Percentiles rank a stretch among this genome's conserved stretches.
Conservation (phyloP, 2,888 invertebrate genomes). For the Brachyopa scutellaris region DNA sequence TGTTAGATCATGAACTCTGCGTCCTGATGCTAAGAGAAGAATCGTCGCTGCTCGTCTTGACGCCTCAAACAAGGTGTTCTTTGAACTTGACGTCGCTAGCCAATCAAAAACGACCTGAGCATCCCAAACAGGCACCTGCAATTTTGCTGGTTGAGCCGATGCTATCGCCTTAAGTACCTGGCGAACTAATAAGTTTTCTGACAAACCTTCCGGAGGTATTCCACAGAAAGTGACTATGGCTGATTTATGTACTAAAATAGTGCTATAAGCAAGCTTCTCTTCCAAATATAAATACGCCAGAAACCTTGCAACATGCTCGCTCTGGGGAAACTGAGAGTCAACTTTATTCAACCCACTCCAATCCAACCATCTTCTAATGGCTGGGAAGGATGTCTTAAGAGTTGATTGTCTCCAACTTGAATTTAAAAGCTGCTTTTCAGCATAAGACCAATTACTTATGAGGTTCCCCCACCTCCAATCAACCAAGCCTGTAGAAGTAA, state of each 20-base stretch:
- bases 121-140: slow-evolving; percentile 28
- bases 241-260: slow-evolving; percentile 32
- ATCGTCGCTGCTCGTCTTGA: slow-evolving; percentile 8
- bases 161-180: slow-evolving; percentile 21
- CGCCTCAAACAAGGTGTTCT: slow-evolving; percentile 17
- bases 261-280: slow-evolving; percentile 23
- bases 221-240: slow-evolving; percentile 23
- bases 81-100: slow-evolving; percentile 4
- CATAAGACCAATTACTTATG: slow-evolving; percentile 14
- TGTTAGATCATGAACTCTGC: slow-evolving; percentile 30
- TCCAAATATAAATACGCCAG: slow-evolving; percentile 26
- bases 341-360: slow-evolving; percentile 14
- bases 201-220: not conserved
- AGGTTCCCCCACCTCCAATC: slow-evolving; percentile 38
- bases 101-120: slow-evolving; percentile 35
- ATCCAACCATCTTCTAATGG: slow-evolving; percentile 25
- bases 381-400: slow-evolving; percentile 20
- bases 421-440: slow-evolving; percentile 37
- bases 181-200: slow-evolving; percentile 13
- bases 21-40: slow-evolving; percentile 20
- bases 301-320: slow-evolving; percentile 16
- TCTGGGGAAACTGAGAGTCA: slow-evolving; percentile 1
- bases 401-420: slow-evolving; percentile 38
- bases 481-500: slow-evolving; percentile 35
- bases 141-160: slow-evolving; percentile 14